Base-by-base conservation (phyloP, 2,888 invertebrate genomes). In the Dasysyrphus tricinctus region DNA sequence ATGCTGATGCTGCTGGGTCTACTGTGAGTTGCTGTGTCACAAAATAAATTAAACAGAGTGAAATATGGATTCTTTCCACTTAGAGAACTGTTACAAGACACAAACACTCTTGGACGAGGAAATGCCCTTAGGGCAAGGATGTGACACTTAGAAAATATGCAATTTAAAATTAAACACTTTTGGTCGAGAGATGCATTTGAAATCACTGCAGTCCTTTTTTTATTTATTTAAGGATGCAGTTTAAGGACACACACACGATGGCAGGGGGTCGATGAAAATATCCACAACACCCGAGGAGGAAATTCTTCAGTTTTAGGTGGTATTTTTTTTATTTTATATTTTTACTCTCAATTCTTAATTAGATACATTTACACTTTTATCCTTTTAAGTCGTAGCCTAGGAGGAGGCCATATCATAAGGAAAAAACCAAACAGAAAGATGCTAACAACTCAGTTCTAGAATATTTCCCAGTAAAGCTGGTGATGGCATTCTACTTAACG, bases 31-130 rank as follows among this genome's bases (percentile, higher is more conserved):
- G 32, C 24, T 72, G 56, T 56, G 63, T 39, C 72, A 65, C 56
- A 65, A 72, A 56, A 63, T 56, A 72, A 79, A 79, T 79, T 72
- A 73, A 44, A 72, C 56, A 11, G 51, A 72, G 63, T 63, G 72
- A 79, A 72, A 72, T 56, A 72, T 79, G 61, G 51, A 44, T 63
- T 47, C 47, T 57, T 65, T 72, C 39, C 63, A 63, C 72, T 73
- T 57, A 49, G 49, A 42, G 16, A 61, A 63, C 34, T 37, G 54
- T 54, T 16, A 39, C 54, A 67, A 7, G 37, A 67, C 51, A 51
- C 37, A 19, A 24, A 56, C 78, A 42, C 59, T 47, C 8, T 24
- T 24, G 24, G 9, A 47, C 29, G 12, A 34, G 14, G 32, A 7
- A 14, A 32, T 29, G 14, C 32, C 16, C 49, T 34, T 19, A 32